phyloP scores from a whole-genome alignment of 2,113 vertebrate genomes.

The Kobus ellipsiprymnus region DNA sequence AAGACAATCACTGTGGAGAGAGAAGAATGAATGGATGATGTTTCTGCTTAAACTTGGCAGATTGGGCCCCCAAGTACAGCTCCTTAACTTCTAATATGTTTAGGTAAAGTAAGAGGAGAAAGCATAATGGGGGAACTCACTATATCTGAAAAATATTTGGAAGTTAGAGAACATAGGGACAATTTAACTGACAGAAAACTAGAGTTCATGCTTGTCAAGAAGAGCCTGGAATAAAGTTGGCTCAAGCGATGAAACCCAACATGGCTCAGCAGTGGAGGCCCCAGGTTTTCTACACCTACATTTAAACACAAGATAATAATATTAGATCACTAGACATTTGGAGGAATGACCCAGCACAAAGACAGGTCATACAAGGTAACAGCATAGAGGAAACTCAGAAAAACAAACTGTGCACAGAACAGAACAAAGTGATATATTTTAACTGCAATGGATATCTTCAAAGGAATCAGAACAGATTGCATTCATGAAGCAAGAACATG shows the following conservation, averaged over 20 bases:
- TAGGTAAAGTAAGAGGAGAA: too few species aligned
- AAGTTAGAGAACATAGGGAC: neutral
- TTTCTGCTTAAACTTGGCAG: neutral
- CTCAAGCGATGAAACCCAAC: rapidly evolving
- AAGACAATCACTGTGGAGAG: neutral
- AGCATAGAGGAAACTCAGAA: neutral
- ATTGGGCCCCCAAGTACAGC: neutral
- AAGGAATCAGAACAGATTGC: neutral
- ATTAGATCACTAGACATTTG: too few species aligned
- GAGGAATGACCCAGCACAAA: neutral
- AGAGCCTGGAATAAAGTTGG: neutral
- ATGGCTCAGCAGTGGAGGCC: neutral
- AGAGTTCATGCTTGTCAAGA: neutral
- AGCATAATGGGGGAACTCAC: too few species aligned
- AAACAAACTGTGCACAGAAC: neutral
- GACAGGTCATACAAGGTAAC: neutral
- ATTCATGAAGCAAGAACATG: neutral
- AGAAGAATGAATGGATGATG: neutral
- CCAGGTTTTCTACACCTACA: neutral
- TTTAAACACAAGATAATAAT: too few species aligned
- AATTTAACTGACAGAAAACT: neutral
- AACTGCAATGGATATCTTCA: neutral
- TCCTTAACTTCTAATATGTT: neutral
- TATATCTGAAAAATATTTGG: neutral
- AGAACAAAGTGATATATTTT: neutral